Evolutionary conservation across 2,888 invertebrate genomes (phyloP).

Genomic region (Philereme transversata): DNA sequence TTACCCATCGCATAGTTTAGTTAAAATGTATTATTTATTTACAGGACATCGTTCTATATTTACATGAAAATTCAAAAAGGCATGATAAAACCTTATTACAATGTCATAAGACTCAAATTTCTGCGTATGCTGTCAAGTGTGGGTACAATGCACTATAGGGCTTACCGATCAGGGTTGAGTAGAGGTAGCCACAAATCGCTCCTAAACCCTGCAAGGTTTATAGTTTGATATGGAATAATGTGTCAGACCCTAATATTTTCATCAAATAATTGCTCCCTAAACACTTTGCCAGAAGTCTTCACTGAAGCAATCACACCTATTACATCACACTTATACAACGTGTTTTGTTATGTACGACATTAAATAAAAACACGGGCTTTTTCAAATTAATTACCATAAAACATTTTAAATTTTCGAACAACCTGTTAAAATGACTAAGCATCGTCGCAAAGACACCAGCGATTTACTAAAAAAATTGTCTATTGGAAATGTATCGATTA

Average conservation of each 20-base stretch:
- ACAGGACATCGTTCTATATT: constrained; percentile 35
- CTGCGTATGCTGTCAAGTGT: background rate
- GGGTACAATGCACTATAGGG: constrained; percentile 4
- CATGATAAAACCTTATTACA: background rate
- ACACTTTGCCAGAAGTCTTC: background rate
- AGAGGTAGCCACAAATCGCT: constrained; percentile 35
- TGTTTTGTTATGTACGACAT: too few relatives aligned
- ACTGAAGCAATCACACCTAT: too few relatives aligned
- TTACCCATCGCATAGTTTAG: constrained; percentile 39
- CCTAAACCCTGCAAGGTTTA: constrained; percentile 35
- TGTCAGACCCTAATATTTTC: constrained; percentile 36
- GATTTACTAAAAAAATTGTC: too few relatives aligned
- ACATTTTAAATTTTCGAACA: too few relatives aligned
- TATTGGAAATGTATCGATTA: too few relatives aligned
- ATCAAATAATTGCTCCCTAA: constrained; percentile 16
- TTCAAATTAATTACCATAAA: too few relatives aligned
- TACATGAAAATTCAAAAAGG: constrained; percentile 9
- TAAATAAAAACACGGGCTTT: too few relatives aligned
- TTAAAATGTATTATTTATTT: constrained; percentile 39
- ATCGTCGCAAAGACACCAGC: too few relatives aligned
- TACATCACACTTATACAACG: too few relatives aligned
- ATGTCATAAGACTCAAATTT: constrained; percentile 14
- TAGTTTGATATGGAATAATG: constrained; percentile 34
- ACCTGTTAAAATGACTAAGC: too few relatives aligned
- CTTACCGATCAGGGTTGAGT: constrained; percentile 29